Evolutionary conservation across 1,140 invertebrate species (phyloP).

Genomic region (Ectropis grisescens): DNA sequence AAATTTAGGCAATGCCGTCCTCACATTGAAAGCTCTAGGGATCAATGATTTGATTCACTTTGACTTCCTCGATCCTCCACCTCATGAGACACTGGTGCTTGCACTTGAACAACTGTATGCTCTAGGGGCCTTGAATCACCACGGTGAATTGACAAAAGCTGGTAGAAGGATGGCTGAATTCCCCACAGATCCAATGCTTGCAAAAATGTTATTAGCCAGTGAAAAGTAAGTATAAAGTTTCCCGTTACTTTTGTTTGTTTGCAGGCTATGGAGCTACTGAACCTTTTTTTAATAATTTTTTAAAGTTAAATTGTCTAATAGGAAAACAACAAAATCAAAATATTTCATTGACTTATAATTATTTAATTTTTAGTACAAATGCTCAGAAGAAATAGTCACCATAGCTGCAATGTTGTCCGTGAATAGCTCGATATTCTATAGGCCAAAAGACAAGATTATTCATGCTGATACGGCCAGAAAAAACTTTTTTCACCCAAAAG

Average conservation of each 20-base stretch:
- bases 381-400: slow-evolving; percentile 96
- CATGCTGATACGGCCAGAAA: slow-evolving; percentile 98
- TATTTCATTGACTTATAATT: not conserved
- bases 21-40: slow-evolving; percentile 96
- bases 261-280: too few relatives aligned
- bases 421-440: slow-evolving; percentile 97
- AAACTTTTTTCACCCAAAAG: slow-evolving; percentile 92
- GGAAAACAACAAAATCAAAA: too few relatives aligned
- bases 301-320: too few relatives aligned
- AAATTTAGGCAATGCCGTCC: slow-evolving; percentile 97
- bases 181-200: slow-evolving; percentile 98
- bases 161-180: slow-evolving; percentile 99
- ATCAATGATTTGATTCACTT: slow-evolving; percentile 99
- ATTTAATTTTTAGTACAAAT: slow-evolving; percentile 79
- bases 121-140: slow-evolving; percentile 97
- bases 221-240: slow-evolving; percentile 91
- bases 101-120: slow-evolving; percentile 98
- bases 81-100: slow-evolving; percentile 94
- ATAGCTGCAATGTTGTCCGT: slow-evolving; percentile 99
- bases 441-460: slow-evolving; percentile 98
- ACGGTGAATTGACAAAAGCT: slow-evolving; percentile 96
- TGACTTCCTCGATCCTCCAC: slow-evolving; percentile 98
- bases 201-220: slow-evolving; percentile 97
- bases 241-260: too few relatives aligned
- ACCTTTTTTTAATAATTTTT: too few relatives aligned